phyloP scores from a whole-genome alignment of 2,888 invertebrate species.

The Hofmannophila pseudospretella region DNA sequence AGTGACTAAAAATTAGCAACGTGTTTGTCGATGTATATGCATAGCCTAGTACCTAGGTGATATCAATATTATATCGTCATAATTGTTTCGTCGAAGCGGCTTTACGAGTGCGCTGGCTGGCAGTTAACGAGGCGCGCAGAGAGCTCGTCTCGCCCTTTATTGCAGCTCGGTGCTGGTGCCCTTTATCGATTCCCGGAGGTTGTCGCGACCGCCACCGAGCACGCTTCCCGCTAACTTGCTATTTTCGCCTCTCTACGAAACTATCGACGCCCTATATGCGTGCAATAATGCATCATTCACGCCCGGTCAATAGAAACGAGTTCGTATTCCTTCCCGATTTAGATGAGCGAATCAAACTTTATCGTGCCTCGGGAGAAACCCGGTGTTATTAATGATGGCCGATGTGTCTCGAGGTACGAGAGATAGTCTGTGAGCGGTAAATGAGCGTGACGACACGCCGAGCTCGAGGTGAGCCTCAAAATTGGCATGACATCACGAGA shows the following conservation, averaged over 20 bases:
- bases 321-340: conserved; percentile 25
- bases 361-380: conserved; percentile 17
- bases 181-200: conserved; percentile 65
- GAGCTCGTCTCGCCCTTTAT: conserved; percentile 22
- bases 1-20: too few relatives aligned
- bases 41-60: neutral
- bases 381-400: conserved; percentile 43
- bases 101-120: conserved; percentile 58
- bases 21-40: neutral
- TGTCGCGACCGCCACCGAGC: conserved; percentile 59
- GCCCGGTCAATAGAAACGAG: conserved; percentile 45
- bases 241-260: conserved; percentile 66
- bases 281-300: conserved; percentile 53
- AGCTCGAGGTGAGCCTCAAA: conserved; percentile 47
- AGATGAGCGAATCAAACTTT: conserved; percentile 12
- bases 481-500: conserved; percentile 75
- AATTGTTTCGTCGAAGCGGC: conserved; percentile 63
- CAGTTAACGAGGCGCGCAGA: conserved; percentile 64
- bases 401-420: conserved; percentile 36
- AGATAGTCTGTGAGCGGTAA: conserved; percentile 27
- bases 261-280: conserved; percentile 42
- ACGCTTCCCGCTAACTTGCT: conserved; percentile 63
- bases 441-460: conserved; percentile 62
- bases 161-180: conserved; percentile 7
- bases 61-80: conserved; percentile 16